Conservation (phyloP, 2,797 vertebrate genomes). For the Peromyscus nudipes region DNA sequence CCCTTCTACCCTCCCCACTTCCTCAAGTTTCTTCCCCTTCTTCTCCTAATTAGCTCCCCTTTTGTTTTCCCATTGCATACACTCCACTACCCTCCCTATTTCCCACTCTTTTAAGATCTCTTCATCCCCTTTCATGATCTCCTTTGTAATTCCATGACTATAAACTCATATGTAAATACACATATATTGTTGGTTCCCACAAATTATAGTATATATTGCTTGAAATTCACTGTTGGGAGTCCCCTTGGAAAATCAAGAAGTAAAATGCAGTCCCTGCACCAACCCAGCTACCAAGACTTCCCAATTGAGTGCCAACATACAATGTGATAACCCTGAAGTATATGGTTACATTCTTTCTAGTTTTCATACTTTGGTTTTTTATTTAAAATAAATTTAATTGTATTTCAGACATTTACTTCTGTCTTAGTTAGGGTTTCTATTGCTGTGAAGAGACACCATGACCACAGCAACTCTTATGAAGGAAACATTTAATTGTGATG, state of each 20-base stretch:
- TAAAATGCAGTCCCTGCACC: background rate
- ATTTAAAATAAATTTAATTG: background rate
- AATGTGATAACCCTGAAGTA: conserved; percentile 10
- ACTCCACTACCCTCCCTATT: background rate
- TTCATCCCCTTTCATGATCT: background rate
- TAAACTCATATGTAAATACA: background rate
- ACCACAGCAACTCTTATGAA: no score
- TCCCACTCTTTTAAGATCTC: background rate
- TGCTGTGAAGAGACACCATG: no score
- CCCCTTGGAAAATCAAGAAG: background rate
- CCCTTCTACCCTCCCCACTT: no score
- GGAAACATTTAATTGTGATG: no score
- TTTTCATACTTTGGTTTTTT: conserved; percentile 16
- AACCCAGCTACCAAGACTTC: conserved; percentile 32
- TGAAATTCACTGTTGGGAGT: conserved; percentile 4
- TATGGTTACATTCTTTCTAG: conserved; percentile 49
- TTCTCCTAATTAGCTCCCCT: background rate
- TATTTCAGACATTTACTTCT: conserved; percentile 6
- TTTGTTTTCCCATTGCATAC: background rate
- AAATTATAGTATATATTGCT: background rate
- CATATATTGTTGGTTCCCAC: background rate
- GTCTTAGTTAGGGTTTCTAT: no score
- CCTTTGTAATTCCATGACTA: background rate
- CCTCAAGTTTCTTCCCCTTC: background rate
- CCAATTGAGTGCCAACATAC: background rate